Evolutionary conservation across 2,113 vertebrate species (phyloP), one percentile per base, ranked within the genome.

Genomic region (Piprites chloris): DNA sequence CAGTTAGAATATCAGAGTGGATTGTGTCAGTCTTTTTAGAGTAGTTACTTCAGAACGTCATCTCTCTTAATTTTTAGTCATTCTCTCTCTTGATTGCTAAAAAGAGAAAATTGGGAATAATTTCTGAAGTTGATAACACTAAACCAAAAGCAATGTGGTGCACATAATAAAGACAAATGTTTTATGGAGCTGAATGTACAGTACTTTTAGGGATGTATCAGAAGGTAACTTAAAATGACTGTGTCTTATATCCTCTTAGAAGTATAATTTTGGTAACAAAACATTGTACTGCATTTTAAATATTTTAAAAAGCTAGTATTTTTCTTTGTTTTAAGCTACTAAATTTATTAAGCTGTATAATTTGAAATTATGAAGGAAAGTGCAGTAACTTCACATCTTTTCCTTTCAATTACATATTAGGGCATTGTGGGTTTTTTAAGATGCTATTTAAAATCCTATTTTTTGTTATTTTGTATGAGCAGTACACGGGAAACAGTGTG

Each of bases 361-460:
- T 74, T 86, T 69, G 28, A 80, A 89, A 44, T 93, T 63, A 27
- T 5, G 27, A 39, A 83, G 49, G 49, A 68, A 59, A 66, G 9
- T 80, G 30, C 30, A 33, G 23, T 74, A 77, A 41, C 33, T 62
- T 81, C 2, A 8, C 5, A 1, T 62, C 63, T 94, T 87, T 83
- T 67, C 33, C 32, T 5, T 89, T 63, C 32, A 58, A 2, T 52
- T 69, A 27, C 5, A 6, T 90, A 20, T 35, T 49, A 65, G 9
- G 11, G 9, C 61, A 23, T 32, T 67, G 37, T 14, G 9, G 5
- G 5, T 19, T 55, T 91, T 76, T 88, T 27, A 80, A 81, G 56
- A 47, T 87, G 42, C 33, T 89, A 30, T 84, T 93, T 93, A 81
- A 93, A 94, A 78, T 96, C 35, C 14, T 50, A 6, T 74, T 89